phyloP scores from a whole-genome alignment of 2,113 vertebrate species.

The Apteryx owenii region DNA sequence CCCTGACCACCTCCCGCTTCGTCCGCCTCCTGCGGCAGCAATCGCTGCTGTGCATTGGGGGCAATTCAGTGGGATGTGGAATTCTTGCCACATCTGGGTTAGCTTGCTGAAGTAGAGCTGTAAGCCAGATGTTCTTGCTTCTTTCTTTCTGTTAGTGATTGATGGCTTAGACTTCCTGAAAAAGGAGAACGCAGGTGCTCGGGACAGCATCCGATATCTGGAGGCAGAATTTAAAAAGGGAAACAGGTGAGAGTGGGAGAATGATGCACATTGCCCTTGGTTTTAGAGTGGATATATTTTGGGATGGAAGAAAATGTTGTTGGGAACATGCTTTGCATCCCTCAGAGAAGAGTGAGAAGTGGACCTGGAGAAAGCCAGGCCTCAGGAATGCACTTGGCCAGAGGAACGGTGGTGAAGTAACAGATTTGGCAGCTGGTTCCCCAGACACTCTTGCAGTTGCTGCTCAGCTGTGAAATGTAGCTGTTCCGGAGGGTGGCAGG shows the following conservation, averaged over 20 bases:
- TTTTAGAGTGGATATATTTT: background rate
- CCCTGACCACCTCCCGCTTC: background rate
- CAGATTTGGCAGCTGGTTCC: background rate
- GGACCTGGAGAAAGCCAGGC: background rate
- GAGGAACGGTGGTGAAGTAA: background rate
- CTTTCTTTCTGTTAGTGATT: constrained; percentile 80
- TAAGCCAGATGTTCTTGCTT: background rate
- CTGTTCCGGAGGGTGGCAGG: background rate
- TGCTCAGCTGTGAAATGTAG: background rate
- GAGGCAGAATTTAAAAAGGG: constrained; percentile 97
- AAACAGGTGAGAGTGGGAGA: constrained; percentile 83
- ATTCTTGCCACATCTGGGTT: background rate
- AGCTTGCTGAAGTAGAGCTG: background rate
- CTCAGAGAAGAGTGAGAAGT: background rate
- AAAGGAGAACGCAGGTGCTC: constrained; percentile 91
- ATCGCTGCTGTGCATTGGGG: background rate
- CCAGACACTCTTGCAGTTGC: background rate
- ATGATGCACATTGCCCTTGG: background rate
- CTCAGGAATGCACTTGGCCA: fast-evolving
- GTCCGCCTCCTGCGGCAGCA: background rate
- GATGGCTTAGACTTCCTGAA: constrained; percentile 94
- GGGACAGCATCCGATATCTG: constrained; percentile 94
- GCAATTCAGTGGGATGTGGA: background rate
- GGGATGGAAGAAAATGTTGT: background rate
- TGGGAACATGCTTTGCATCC: background rate